Conservation (phyloP, 2,113 vertebrate species). For the Nothocercus julius region DNA sequence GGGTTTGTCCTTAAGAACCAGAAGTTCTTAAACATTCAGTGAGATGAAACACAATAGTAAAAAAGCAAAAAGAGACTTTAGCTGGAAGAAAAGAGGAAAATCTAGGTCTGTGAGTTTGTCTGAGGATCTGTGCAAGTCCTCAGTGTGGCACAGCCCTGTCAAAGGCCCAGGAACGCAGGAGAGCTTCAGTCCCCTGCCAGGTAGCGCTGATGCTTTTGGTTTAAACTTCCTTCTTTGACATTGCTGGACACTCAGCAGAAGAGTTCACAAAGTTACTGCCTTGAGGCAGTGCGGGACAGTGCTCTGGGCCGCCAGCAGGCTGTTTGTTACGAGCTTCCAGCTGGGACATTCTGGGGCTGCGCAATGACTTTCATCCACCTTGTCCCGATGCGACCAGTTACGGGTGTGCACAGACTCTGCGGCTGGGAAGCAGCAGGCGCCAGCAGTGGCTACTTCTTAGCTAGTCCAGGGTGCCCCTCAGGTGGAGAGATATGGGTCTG, state of each 20-base stretch:
- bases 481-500: accelerated
- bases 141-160: neutral
- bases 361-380: neutral
- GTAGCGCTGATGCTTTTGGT: neutral
- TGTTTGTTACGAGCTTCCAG: neutral
- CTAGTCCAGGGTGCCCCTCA: neutral
- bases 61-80: neutral
- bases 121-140: neutral
- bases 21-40: neutral
- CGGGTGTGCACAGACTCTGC: accelerated
- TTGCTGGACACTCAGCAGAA: neutral
- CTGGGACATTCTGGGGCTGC: neutral
- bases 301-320: neutral
- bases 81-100: neutral
- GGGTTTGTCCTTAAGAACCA: neutral
- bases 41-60: neutral
- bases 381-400: neutral
- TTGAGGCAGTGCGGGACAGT: neutral
- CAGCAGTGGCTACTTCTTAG: neutral
- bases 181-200: neutral
- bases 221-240: neutral
- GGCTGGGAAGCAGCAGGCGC: accelerated
- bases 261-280: neutral
- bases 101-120: neutral
- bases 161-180: neutral